phyloP scores from a whole-genome alignment of 2,113 vertebrate species.

The Anolis sagrei region DNA sequence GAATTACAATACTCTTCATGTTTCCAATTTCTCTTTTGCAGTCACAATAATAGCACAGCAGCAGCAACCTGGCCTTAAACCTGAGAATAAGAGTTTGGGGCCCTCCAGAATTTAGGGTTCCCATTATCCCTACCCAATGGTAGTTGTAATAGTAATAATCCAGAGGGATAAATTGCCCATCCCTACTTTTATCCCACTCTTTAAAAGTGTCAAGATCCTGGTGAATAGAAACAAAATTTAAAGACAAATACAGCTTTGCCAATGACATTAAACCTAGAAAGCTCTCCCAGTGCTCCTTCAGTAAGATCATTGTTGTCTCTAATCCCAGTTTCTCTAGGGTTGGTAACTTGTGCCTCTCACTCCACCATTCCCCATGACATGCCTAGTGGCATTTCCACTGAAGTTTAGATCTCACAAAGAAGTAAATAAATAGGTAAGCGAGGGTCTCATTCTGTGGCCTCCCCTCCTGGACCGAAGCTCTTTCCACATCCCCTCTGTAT shows the following conservation, averaged over 20 bases:
- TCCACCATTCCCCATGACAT: not conserved
- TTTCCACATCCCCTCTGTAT: slow-evolving; percentile 38
- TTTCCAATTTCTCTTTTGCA: not conserved
- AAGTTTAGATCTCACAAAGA: slow-evolving; percentile 29
- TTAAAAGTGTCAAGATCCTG: rapidly evolving
- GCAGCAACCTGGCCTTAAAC: not conserved
- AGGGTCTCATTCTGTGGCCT: rapidly evolving
- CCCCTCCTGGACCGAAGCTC: slow-evolving; percentile 51
- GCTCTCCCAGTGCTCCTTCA: rapidly evolving
- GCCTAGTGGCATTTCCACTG: not conserved
- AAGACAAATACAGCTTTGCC: rapidly evolving
- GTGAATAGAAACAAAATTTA: not conserved
- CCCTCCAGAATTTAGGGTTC: not conserved
- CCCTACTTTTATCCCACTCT: not conserved
- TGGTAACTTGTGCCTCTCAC: rapidly evolving
- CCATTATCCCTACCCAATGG: not conserved
- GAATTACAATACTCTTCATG: not conserved
- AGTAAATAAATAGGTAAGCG: slow-evolving; percentile 10
- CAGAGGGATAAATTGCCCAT: not conserved
- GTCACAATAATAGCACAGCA: not conserved
- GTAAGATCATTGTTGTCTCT: rapidly evolving
- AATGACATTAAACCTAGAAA: rapidly evolving
- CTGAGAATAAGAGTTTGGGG: not conserved
- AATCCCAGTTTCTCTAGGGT: rapidly evolving
- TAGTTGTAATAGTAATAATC: not conserved